phyloP scores from a whole-genome alignment of 2,113 vertebrate genomes.

The Apteryx mantelli region DNA sequence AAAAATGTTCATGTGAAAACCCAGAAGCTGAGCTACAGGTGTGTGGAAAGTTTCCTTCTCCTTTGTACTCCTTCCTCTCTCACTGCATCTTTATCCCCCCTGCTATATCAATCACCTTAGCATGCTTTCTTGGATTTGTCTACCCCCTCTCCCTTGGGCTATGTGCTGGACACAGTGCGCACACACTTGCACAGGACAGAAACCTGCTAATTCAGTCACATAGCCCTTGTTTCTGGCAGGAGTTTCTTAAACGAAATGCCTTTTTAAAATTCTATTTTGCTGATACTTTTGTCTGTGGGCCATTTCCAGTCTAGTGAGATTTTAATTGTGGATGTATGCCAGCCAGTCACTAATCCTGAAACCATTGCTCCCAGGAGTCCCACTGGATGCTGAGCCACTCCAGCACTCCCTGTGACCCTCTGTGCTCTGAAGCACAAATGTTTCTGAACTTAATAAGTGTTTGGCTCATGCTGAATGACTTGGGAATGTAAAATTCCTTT shows the following conservation, averaged over 20 bases:
- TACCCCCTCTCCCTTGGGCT: neutral
- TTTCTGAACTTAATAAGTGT: neutral
- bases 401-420: neutral
- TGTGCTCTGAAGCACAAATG: neutral
- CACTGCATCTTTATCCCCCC: neutral
- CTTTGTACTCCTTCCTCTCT: neutral
- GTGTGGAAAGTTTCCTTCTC: constrained; percentile 17
- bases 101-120: neutral
- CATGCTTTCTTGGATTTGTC: neutral
- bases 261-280: constrained; percentile 49
- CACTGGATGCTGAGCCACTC: neutral
- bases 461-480: neutral
- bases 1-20: constrained; percentile 86
- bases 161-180: neutral
- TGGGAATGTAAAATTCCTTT: neutral
- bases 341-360: constrained; percentile 41
- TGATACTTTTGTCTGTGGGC: constrained; percentile 61
- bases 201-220: constrained; percentile 8
- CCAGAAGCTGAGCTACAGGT: constrained; percentile 89
- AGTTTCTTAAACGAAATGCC: constrained; percentile 1
- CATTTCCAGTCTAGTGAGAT: constrained; percentile 64
- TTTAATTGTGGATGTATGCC: constrained; percentile 51
- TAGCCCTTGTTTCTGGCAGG: constrained; percentile 7
- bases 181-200: neutral
- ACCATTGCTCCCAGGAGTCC: neutral